Evolutionary conservation across 1,140 invertebrate genomes (phyloP), one percentile per base, ranked within the genome.

Genomic region (Asobara japonica): DNA sequence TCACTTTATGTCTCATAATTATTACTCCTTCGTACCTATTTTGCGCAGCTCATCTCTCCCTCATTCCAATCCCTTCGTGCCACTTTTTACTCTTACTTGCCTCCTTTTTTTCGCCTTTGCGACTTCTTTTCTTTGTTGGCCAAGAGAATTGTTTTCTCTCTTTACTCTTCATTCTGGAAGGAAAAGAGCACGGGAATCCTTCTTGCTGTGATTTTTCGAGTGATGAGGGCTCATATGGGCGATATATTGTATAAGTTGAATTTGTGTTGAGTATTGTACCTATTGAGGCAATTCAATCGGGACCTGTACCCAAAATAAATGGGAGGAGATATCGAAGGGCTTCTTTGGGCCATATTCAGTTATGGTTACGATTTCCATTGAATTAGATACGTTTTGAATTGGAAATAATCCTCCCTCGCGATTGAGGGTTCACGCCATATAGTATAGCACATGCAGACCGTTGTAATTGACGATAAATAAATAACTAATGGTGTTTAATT

Each of bases 1-100:
- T 87, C 83, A 85, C 85, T 87, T 85, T 85, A 86, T 83, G 85
- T 86, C 82, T 83, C 83, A 79, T 85, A 86, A 87, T 87, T 86
- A 84, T 85, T 84, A 80, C 73, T 78, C 76, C 78, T 79, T 77
- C 16, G 74, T 76, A 62, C 74, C 78, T 78, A 80, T 76, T 78
- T 81, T 75, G 38, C 69, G 69, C 76, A 77, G 69, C 71, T 56
- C 65, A 69, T 33, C 56, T 66, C 22, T 16, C 13, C 33, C 20
- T n/a, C 56, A 29, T 45, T 16, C 22, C 65, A 31, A 31, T 65
- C 62, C 16, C 5, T 31, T 16, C 18, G 41, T 13, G 20, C 25
- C 6, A n/a, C n/a, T 45, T 45, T 45, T 45, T 45, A 33, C 11
- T 33, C 31, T 65, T 16, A 13, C 31, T 69, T 71, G 70, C 62